Base-by-base conservation (phyloP, 2,797 vertebrate species). In the Sebastes glaucus region DNA sequence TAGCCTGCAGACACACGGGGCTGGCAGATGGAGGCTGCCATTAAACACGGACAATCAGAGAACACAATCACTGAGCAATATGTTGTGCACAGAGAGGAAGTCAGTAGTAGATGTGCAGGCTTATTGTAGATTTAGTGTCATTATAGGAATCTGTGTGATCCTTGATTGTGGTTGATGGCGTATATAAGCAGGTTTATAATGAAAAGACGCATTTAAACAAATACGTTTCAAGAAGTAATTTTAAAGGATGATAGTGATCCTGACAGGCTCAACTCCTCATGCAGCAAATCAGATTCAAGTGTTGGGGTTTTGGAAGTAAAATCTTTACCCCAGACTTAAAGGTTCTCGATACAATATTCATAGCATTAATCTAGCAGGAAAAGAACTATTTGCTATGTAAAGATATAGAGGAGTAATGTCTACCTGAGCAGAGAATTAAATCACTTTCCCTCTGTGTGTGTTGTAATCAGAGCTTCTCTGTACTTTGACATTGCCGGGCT, bases 1-100 rank as follows among this genome's bases (percentile, higher is more conserved):
- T 93, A 86, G 90, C 92, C 94, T 93, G 93, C 94, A 92, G 93
- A 94, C 90, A 91, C 92, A 89, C 86, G 33, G 88, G 84, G 84
- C 90, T 91, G 89, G 92, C 94, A 95, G 94, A 95, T 93, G 94
- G 94, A 94, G 83, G 80, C 93, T 87, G 94, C 93, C 88, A 93
- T 93, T 94, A 94, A 93, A 93, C 91, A 91, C 20, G 89, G 88
- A 91, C 91, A 93, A 93, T 93, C 93, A 93, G 82, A 86, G 86
- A 93, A 89, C 87, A 89, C 86, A 90, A 89, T 89, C 88, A 91
- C 82, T 71, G 87, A 83, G 89, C 81, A 92, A 86, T 87, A 83
- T 73, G 65, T 83, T 90, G 80, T 74, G 79, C 69, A 62, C 70
- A 64, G 81, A 90, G 68, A 79, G 81, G 76, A 78, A 79, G 75